Evolutionary conservation across 2,113 vertebrate genomes (phyloP).

Genomic region (Sturnira hondurensis): DNA sequence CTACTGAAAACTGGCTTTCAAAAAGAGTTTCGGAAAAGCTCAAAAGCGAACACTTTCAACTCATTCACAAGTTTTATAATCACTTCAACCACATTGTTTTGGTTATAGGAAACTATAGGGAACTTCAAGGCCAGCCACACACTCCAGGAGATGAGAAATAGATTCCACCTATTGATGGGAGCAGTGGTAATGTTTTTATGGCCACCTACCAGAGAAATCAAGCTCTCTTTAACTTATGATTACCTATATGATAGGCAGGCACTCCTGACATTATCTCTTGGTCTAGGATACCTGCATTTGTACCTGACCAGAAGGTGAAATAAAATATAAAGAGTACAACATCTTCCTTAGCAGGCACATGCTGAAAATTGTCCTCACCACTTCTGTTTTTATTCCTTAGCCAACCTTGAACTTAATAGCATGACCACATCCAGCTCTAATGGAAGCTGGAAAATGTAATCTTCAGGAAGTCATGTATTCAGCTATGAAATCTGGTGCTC

Average conservation of each 20-base stretch:
- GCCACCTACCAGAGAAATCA: not conserved
- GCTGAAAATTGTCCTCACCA: not conserved
- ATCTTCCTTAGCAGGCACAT: not conserved
- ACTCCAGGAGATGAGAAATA: not conserved
- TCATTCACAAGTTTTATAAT: not conserved
- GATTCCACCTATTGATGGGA: not conserved
- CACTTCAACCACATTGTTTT: not conserved
- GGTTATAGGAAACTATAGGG: not conserved
- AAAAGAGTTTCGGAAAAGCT: not conserved
- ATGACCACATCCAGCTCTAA: not conserved
- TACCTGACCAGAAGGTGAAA: not conserved
- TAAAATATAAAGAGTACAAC: not conserved
- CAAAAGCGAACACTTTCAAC: not conserved
- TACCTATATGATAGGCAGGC: not conserved
- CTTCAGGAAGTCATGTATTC: not conserved
- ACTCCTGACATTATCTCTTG: not conserved
- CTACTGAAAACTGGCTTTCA: not conserved
- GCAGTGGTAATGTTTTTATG: not conserved
- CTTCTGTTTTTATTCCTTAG: not conserved
- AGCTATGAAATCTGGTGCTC: not conserved
- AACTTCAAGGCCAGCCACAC: rapidly evolving
- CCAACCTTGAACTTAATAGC: not conserved
- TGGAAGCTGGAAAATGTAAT: not conserved
- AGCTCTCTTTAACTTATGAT: not conserved
- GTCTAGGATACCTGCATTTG: not conserved